Evolutionary conservation across 2,113 vertebrate genomes (phyloP).

Genomic region (Azemiops feae): DNA sequence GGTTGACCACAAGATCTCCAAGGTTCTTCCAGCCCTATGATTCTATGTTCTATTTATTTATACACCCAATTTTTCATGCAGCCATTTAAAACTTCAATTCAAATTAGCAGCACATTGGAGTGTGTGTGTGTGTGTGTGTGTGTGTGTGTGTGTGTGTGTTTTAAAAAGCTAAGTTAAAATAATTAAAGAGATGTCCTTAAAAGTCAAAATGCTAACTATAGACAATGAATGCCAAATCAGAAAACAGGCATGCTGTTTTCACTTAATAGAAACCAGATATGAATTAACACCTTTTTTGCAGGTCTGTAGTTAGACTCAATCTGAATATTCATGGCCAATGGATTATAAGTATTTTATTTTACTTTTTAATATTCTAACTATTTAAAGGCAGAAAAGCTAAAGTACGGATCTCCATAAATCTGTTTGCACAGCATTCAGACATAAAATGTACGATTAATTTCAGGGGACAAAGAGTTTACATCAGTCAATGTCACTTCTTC

Average conservation of each 20-base stretch:
- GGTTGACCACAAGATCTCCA: not conserved
- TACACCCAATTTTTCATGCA: conserved; percentile 34
- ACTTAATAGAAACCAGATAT: conserved; percentile 40
- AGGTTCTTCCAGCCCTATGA: not conserved
- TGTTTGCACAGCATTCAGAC: not conserved
- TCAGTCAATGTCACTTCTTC: not conserved
- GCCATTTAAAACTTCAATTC: not conserved
- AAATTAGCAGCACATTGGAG: conserved; percentile 20
- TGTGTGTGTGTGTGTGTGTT: not conserved
- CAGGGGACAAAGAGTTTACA: not conserved
- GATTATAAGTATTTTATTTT: not conserved
- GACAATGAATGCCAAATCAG: conserved; percentile 37
- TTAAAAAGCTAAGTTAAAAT: conserved; percentile 19
- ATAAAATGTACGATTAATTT: not conserved
- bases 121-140: not conserved
- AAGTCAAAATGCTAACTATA: conserved; percentile 6
- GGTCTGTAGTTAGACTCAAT: not conserved
- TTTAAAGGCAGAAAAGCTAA: not conserved
- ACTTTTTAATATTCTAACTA: not conserved
- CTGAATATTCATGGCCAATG: not conserved
- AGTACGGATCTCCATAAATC: not conserved
- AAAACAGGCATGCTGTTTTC: conserved; percentile 35
- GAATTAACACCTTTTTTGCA: conserved; percentile 42
- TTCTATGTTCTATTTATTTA: conserved; percentile 14
- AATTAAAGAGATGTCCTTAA: conserved; percentile 23